Evolutionary conservation across 2,797 vertebrate genomes (phyloP).

Genomic region (Gymnoscopelus braueri): DNA sequence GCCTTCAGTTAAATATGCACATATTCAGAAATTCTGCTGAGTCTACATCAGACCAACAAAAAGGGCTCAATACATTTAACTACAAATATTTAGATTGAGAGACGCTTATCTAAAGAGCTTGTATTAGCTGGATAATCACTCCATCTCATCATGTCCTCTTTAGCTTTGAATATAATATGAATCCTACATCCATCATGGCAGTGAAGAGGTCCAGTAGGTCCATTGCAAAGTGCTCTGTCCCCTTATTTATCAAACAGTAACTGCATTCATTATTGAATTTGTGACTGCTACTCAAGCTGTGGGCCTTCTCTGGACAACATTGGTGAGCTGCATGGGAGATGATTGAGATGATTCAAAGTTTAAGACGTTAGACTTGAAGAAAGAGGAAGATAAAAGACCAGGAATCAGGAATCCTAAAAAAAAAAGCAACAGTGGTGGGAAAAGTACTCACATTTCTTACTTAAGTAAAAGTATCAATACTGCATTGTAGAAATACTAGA

Average conservation of each 20-base stretch:
- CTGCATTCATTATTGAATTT: conserved; percentile 62
- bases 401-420: too few relatives aligned
- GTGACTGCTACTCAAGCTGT: conserved; percentile 54
- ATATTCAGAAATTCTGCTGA: neutral
- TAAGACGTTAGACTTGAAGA: conserved; percentile 33
- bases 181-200: conserved; percentile 35
- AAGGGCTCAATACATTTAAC: too few relatives aligned
- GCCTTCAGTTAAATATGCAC: too few relatives aligned
- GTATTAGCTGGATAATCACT: conserved; percentile 20
- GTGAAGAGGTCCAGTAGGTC: conserved; percentile 16
- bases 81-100: too few relatives aligned
- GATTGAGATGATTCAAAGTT: conserved; percentile 53
- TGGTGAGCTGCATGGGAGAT: conserved; percentile 58
- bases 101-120: neutral
- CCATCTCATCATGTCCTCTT: conserved; percentile 28
- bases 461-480: too few relatives aligned
- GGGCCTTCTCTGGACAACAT: conserved; percentile 55
- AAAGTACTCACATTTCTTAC: too few relatives aligned
- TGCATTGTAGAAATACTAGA: too few relatives aligned
- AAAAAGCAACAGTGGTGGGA: too few relatives aligned
- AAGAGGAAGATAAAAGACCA: neutral
- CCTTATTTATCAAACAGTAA: conserved; percentile 51
- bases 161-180: conserved; percentile 43
- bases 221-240: conserved; percentile 8
- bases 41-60: conserved; percentile 25